Evolutionary conservation across 1,140 invertebrate species (phyloP).

Genomic region (Palaemon carinicauda): DNA sequence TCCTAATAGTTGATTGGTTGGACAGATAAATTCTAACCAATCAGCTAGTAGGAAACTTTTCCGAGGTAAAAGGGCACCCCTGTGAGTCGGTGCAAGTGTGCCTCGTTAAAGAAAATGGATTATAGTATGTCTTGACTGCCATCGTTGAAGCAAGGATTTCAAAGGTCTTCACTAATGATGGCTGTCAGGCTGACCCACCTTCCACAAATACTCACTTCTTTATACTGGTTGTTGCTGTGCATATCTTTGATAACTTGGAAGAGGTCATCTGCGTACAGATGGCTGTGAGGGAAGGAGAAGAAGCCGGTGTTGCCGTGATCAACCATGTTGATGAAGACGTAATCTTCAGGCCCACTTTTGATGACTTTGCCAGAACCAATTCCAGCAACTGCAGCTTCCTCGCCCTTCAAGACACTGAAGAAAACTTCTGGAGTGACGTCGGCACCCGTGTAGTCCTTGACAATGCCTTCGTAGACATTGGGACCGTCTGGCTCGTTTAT

Average conservation of each 20-base stretch:
- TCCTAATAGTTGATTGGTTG: no score
- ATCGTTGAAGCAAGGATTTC: no score
- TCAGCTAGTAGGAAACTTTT: no score
- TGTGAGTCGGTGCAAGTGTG: no score
- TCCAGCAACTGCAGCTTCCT: conserved; percentile 63
- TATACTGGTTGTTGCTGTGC: conserved; percentile 23
- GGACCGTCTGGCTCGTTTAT: conserved; percentile 72
- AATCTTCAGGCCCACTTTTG: conserved; percentile 71
- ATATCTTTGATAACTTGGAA: neutral
- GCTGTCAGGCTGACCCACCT: neutral
- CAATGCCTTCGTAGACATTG: conserved; percentile 71
- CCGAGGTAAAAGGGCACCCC: no score
- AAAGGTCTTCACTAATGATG: no score
- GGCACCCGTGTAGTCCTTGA: conserved; percentile 70
- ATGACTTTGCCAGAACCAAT: conserved; percentile 70
- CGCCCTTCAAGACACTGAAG: conserved; percentile 69
- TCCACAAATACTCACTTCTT: conserved; percentile 34
- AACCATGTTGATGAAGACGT: conserved; percentile 74
- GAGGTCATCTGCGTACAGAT: conserved; percentile 61
- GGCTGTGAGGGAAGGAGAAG: conserved; percentile 69
- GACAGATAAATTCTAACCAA: no score
- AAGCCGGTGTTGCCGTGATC: conserved; percentile 74
- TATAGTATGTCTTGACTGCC: no score
- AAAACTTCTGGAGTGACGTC: conserved; percentile 70
- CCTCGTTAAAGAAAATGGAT: no score